Evolutionary conservation across 2,888 invertebrate species (phyloP).

Genomic region (Tetragnatha montana): DNA sequence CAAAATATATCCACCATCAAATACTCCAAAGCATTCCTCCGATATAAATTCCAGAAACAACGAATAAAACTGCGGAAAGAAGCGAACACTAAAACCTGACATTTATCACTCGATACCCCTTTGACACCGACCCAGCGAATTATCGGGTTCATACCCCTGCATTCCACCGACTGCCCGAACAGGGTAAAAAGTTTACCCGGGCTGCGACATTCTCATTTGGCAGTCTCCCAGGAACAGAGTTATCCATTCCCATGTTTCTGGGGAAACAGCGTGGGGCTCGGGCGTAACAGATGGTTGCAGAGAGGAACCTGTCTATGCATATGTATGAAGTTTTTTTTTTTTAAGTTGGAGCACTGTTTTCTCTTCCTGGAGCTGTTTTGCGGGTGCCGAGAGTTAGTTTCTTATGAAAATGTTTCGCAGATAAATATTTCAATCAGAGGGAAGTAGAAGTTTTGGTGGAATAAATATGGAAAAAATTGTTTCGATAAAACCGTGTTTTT

Average conservation of each 20-base stretch:
- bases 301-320: conserved; percentile 3
- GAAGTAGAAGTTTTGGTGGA: no score
- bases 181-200: conserved; percentile 1
- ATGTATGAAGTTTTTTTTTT: conserved; percentile 18
- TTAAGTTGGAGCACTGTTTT: not conserved
- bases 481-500: no score
- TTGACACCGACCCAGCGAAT: not conserved
- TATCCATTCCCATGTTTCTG: not conserved
- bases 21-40: no score
- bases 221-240: not conserved
- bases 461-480: no score
- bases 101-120: not conserved
- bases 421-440: no score
- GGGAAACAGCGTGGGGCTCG: not conserved
- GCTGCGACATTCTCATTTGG: conserved; percentile 32
- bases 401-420: no score
- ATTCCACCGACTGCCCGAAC: conserved; percentile 10
- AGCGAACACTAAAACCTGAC: not conserved
- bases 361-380: not conserved
- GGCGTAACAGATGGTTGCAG: conserved; percentile 30
- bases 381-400: no score
- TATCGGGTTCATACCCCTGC: not conserved
- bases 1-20: no score
- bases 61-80: not conserved
- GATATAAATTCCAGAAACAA: no score